These are phyloP conservation scores for Eidolon dupreanum DNA, from an alignment of 2,797 vertebrate genomes.

Conservation along the genomic window DNA sequence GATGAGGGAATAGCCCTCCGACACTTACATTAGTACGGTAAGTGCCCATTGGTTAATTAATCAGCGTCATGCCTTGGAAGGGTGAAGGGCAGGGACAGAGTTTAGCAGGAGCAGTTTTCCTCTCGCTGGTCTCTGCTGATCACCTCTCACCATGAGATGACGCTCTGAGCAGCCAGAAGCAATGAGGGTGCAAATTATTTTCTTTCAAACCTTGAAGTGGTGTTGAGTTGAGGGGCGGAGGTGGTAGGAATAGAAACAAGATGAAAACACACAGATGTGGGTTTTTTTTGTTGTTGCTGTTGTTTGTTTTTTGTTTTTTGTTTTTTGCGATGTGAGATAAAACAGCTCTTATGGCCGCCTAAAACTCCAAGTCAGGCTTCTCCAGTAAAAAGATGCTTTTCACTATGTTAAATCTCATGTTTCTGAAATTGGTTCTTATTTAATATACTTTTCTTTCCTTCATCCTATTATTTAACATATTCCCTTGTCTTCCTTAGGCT, in stretches of 20 bases:
- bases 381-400: not conserved
- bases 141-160: constrained; percentile 59
- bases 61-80: not conserved
- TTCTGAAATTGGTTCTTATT: not conserved
- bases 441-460: not conserved
- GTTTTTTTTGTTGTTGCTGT: no score
- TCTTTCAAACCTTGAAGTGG: constrained; percentile 57
- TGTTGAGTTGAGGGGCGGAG: constrained; percentile 36
- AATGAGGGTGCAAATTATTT: constrained; percentile 74
- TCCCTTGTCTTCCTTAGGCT: not conserved
- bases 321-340: not conserved
- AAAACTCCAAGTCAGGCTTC: not conserved
- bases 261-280: constrained; percentile 43
- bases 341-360: not conserved
- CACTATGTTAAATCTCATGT: not conserved
- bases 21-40: not conserved
- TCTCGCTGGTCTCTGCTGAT: constrained; percentile 43
- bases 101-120: constrained; percentile 46
- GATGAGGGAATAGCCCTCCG: not conserved
- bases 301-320: no score
- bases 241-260: constrained; percentile 45
- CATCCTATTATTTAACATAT: not conserved
- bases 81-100: constrained; percentile 44
- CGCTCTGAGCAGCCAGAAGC: constrained; percentile 56
- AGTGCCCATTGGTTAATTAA: constrained; percentile 44